Conservation (phyloP, 1,140 invertebrate genomes). For the Caenorhabditis brenneri region DNA sequence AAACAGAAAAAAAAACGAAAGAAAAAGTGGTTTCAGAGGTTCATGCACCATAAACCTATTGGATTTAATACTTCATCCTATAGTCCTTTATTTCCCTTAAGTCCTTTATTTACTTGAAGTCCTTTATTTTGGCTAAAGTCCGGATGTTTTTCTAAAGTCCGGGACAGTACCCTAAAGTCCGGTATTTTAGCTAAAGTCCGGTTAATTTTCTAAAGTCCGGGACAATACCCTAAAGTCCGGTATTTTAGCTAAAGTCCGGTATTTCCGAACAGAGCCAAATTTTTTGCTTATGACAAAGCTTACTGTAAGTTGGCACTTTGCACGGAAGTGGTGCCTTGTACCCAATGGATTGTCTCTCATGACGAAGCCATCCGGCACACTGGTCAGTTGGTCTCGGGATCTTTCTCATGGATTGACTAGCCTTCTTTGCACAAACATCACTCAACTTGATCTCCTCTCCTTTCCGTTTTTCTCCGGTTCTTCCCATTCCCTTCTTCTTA, state of each 20-base stretch:
- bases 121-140: too few species aligned
- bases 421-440: constrained; percentile 15
- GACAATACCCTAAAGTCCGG: too few species aligned
- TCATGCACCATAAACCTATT: too few species aligned
- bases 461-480: neutral
- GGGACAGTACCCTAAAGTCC: too few species aligned
- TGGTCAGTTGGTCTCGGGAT: neutral
- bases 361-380: neutral
- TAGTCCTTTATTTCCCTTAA: too few species aligned
- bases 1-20: too few species aligned
- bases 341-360: neutral
- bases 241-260: neutral
- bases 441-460: neutral
- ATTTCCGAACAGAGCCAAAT: neutral
- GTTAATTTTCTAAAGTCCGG: too few species aligned
- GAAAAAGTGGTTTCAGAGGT: too few species aligned
- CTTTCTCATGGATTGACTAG: neutral
- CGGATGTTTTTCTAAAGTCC: too few species aligned
- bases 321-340: constrained; percentile 29
- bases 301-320: neutral
- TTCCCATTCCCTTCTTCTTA: neutral
- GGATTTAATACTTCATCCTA: too few species aligned
- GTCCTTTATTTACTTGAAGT: too few species aligned
- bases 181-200: too few species aligned
- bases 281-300: neutral